Evolutionary conservation across 2,888 invertebrate genomes (phyloP).

Genomic region (Acrocera orbiculus): DNA sequence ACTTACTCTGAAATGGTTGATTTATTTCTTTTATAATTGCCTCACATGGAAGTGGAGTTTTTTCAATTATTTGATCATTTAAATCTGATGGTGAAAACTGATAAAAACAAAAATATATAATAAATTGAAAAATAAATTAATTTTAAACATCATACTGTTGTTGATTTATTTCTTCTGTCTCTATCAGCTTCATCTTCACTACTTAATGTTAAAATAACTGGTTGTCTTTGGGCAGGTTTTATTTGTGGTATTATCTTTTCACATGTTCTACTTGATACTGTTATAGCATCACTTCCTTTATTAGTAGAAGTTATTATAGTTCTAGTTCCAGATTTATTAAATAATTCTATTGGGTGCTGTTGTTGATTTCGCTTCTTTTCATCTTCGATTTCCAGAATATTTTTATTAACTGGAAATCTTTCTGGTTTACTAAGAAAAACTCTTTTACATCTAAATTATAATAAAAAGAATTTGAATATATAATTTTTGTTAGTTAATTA

Average conservation of each 20-base stretch:
- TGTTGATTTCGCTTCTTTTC: slow-evolving; percentile 15
- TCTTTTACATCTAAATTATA: slow-evolving; percentile 39
- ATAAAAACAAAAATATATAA: neutral
- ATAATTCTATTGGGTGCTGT: slow-evolving; percentile 8
- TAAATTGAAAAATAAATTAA: no score
- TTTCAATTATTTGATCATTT: slow-evolving; percentile 6
- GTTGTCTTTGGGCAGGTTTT: slow-evolving; percentile 43
- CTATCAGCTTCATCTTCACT: slow-evolving; percentile 46
- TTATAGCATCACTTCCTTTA: slow-evolving; percentile 14
- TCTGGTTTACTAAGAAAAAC: slow-evolving; percentile 57
- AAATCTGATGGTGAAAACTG: neutral
- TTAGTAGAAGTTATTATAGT: slow-evolving; percentile 1
- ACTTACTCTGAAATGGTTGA: slow-evolving; percentile 22
- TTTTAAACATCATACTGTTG: neutral
- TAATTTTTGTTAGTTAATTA: slow-evolving; percentile 1
- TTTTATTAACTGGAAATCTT: slow-evolving; percentile 23
- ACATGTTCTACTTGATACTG: slow-evolving; percentile 10
- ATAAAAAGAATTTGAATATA: no score
- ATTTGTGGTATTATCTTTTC: slow-evolving; percentile 29
- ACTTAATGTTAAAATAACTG: slow-evolving; percentile 49
- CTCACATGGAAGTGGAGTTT: slow-evolving; percentile 23
- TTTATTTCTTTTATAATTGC: slow-evolving; percentile 23
- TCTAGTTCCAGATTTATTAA: slow-evolving; percentile 14
- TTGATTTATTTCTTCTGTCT: slow-evolving; percentile 12
- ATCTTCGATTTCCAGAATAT: slow-evolving; percentile 10